Base-by-base conservation (phyloP, 2,797 vertebrate species). In the Eremophila alpestris region DNA sequence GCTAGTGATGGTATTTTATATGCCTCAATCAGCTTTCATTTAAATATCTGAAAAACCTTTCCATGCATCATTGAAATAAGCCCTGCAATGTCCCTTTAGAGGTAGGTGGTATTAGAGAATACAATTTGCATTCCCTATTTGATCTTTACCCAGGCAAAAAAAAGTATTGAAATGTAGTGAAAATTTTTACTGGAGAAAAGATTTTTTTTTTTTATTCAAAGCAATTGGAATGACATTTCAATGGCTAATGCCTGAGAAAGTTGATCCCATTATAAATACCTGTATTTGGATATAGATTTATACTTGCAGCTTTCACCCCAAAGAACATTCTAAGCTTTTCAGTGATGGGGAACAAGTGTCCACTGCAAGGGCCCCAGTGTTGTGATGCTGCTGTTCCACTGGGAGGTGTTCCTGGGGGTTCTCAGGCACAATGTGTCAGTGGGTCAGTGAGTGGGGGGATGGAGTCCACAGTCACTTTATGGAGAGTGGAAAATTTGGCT, bases 1-100 rank as follows among this genome's bases (percentile, higher is more conserved):
- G 69, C 62, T 77, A 55, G 11, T 38, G 60, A 71, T 87, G 54
- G 40, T 65, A 62, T 90, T 92, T 91, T 78, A 36, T 67, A 40
- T 65, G 38, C 67, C 27, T 93, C 46, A 64, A 41, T 89, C 76
- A 88, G 22, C 65, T 94, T 96, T 91, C 21, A 22, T 87, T 84
- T 80, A 59, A 76, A 13, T 58, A 36, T 78, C 41, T 89, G 79
- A 83, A 88, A 91, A 91, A 68, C 29, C 52, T 83, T 91, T 62
- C 55, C 26, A 14, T 56, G 16, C 21, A 49, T 77, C 56, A 76
- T 40, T 75, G 23, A 92, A 69, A 41, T 73, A 81, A 88, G 20
- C 13, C 36, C 32, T 85, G 46, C 45, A 59, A 34, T 64, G 29
- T 73, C 41, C 30, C 29, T 83, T 32, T 92, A 83, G 78, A 75